Conservation (phyloP, 1,140 invertebrate species). For the Phocides pigmalion region DNA sequence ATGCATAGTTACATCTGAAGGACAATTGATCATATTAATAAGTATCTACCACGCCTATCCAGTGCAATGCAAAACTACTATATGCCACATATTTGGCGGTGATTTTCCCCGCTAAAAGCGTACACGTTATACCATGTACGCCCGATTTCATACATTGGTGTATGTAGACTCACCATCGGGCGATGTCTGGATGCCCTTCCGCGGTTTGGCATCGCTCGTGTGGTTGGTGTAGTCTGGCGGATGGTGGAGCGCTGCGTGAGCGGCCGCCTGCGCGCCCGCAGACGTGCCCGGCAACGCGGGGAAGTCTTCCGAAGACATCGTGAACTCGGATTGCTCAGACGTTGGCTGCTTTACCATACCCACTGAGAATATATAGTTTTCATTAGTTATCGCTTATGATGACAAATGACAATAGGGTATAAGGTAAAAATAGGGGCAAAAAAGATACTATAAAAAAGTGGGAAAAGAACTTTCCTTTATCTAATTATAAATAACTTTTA, state of each 20-base stretch:
- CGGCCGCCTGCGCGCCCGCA: conserved; percentile 46
- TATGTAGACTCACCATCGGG: conserved; percentile 96
- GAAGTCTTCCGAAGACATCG: conserved; percentile 99
- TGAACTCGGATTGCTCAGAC: conserved; percentile 96
- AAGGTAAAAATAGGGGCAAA: background rate
- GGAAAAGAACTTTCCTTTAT: too few relatives aligned
- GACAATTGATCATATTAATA: too few relatives aligned
- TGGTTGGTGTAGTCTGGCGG: conserved; percentile 61
- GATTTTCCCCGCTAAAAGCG: too few relatives aligned
- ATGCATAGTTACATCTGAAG: too few relatives aligned
- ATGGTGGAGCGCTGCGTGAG: conserved; percentile 40
- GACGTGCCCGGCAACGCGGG: conserved; percentile 95
- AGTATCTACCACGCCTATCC: too few relatives aligned
- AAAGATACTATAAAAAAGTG: too few relatives aligned
- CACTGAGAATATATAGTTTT: conserved; percentile 83
- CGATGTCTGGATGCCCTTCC: conserved; percentile 96
- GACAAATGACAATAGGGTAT: too few relatives aligned
- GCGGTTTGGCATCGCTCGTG: conserved; percentile 75
- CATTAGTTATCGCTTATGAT: background rate
- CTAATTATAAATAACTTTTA: too few relatives aligned
- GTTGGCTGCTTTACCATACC: conserved; percentile 98
- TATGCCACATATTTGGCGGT: too few relatives aligned
- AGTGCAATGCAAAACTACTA: too few relatives aligned
- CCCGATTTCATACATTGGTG: too few relatives aligned
- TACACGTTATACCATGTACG: too few relatives aligned